phyloP scores from a whole-genome alignment of 1,140 invertebrate genomes.

The Ceratosolen solmsi region DNA sequence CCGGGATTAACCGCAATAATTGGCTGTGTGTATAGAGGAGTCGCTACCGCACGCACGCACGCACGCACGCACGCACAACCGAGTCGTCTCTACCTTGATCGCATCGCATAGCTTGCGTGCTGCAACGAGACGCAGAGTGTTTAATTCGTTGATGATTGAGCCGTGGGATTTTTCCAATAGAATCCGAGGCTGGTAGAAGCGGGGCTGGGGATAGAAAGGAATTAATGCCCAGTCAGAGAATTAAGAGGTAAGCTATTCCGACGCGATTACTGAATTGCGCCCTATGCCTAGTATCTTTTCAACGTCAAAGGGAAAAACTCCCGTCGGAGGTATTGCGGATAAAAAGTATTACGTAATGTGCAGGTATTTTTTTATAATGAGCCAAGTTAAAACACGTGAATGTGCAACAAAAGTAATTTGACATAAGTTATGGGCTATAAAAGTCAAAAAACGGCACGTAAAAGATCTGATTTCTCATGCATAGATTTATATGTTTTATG shows the following conservation, averaged over 20 bases:
- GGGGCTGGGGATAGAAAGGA: no score
- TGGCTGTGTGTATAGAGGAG: conserved; percentile 70
- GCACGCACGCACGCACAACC: no score
- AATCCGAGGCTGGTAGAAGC: no score
- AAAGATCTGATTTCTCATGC: conserved; percentile 27
- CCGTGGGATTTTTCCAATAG: no score
- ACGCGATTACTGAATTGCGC: not conserved
- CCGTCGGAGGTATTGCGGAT: not conserved
- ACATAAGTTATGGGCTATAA: conserved; percentile 21
- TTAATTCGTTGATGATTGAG: no score
- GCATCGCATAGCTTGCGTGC: no score
- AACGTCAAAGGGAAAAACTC: not conserved
- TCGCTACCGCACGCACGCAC: not conserved
- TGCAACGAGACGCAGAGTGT: no score
- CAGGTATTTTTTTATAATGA: not conserved
- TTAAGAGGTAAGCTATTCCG: no score
- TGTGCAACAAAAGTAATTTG: conserved; percentile 17
- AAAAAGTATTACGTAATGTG: not conserved
- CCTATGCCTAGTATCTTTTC: not conserved
- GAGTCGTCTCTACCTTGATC: no score
- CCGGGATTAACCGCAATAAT: conserved; percentile 69
- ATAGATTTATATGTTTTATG: conserved; percentile 20
- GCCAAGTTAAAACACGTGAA: not conserved
- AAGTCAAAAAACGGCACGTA: conserved; percentile 16
- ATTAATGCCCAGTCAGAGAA: no score